These are phyloP conservation scores for Ephestia elutella DNA, from an alignment of 1,140 invertebrate genomes.

Conservation along the genomic window DNA sequence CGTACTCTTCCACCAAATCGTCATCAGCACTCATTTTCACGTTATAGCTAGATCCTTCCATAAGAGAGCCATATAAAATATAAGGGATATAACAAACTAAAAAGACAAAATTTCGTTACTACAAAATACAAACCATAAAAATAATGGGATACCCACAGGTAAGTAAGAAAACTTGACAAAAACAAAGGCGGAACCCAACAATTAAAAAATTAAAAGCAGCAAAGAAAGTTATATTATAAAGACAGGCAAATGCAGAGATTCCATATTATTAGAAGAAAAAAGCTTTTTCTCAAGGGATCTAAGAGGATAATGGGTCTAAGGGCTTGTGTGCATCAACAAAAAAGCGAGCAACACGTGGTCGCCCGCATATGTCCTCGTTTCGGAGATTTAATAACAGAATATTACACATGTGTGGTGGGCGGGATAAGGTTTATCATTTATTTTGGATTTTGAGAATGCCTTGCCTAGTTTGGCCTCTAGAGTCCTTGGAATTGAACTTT, in stretches of 20 bases:
- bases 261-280: background rate
- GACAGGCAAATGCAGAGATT: background rate
- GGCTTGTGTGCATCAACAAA: constrained; percentile 7
- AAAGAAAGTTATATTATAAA: background rate
- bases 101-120: too few relatives aligned
- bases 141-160: background rate
- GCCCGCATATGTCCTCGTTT: constrained; percentile 51
- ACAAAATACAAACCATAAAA: background rate
- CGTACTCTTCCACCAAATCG: too few relatives aligned
- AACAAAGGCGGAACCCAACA: background rate
- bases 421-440: background rate
- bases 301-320: background rate
- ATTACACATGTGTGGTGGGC: constrained; percentile 30
- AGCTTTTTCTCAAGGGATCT: constrained; percentile 13
- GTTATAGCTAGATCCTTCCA: too few relatives aligned
- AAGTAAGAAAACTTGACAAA: background rate
- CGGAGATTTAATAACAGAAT: constrained; percentile 32
- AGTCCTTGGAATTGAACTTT: too few relatives aligned
- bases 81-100: too few relatives aligned
- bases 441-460: background rate
- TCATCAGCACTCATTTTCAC: too few relatives aligned
- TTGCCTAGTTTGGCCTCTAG: too few relatives aligned
- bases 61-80: too few relatives aligned
- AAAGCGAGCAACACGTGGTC: constrained; percentile 43
- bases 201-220: too few relatives aligned